A percentile compares a stretch with the other conserved stretches of the same genome.
phyloP scores from a whole-genome alignment of 2,888 invertebrate genomes.

The Mythimna impura region DNA sequence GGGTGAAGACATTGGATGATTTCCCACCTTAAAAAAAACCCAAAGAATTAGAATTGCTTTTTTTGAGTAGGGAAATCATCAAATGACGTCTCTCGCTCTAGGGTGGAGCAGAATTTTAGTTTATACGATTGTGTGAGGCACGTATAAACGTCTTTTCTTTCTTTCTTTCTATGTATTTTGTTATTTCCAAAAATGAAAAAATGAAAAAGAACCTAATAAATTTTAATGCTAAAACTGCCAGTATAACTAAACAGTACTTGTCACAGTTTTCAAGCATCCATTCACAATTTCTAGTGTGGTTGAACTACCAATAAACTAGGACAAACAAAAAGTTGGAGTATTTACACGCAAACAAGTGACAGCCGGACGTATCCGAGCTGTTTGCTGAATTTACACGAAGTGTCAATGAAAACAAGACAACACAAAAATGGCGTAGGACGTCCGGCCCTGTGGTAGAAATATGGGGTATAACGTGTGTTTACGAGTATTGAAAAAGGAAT shows the following conservation, averaged over 20 bases:
- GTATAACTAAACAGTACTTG: not conserved
- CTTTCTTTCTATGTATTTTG: no score
- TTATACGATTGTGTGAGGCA: no score
- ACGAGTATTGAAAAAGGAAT: conserved; percentile 2
- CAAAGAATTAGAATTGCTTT: no score
- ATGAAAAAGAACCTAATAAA: no score
- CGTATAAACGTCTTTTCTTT: no score
- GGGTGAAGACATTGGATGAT: no score
- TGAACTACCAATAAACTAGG: conserved; percentile 32
- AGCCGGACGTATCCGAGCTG: conserved; percentile 12
- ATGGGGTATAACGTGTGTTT: conserved; percentile 1
- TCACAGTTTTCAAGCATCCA: conserved; percentile 7
- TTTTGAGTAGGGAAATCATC: no score
- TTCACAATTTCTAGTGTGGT: conserved; percentile 2
- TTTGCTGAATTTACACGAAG: conserved; percentile 37
- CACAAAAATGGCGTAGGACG: conserved; percentile 30
- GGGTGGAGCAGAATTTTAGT: no score
- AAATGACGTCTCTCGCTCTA: no score
- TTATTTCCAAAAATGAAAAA: no score
- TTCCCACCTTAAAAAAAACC: no score
- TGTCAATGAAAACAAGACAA: conserved; percentile 45
- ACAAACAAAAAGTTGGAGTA: conserved; percentile 27
- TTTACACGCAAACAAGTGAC: conserved; percentile 44
- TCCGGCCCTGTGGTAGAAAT: conserved; percentile 27
- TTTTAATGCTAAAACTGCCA: not conserved